Conservation (phyloP, 2,113 vertebrate species). For the Podarcis muralis region DNA sequence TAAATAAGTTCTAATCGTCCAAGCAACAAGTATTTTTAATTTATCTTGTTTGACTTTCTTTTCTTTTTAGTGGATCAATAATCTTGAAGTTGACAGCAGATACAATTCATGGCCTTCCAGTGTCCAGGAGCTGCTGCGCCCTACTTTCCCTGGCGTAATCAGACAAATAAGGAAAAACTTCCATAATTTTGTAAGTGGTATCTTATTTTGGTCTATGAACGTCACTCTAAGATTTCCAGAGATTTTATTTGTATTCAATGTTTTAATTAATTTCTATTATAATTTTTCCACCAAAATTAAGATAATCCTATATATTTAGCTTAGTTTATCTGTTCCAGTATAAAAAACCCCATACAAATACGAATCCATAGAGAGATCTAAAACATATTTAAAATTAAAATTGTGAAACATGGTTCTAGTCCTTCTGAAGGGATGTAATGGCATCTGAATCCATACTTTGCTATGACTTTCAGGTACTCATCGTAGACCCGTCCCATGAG, state of each 20-base stretch:
- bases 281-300: no score
- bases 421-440: slow-evolving; percentile 7
- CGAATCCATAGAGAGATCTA: no score
- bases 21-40: neutral
- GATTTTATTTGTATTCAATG: neutral
- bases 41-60: neutral
- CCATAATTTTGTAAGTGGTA: slow-evolving; percentile 89
- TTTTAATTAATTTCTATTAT: neutral
- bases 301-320: no score
- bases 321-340: no score
- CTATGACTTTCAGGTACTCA: slow-evolving; percentile 82
- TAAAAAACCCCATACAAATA: no score
- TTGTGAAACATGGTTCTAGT: neutral
- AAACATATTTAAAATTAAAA: neutral
- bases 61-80: slow-evolving; percentile 93
- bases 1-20: neutral
- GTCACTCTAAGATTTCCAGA: neutral
- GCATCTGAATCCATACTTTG: neutral
- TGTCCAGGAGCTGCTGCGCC: slow-evolving; percentile 92
- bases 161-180: slow-evolving; percentile 97
- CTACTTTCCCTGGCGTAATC: slow-evolving; percentile 97
- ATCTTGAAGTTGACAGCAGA: slow-evolving; percentile 88
- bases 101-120: slow-evolving; percentile 93
- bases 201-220: neutral
- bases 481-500: slow-evolving; percentile 89